Base-by-base conservation (phyloP, 1,140 invertebrate species). In the Doryteuthis pealeii region DNA sequence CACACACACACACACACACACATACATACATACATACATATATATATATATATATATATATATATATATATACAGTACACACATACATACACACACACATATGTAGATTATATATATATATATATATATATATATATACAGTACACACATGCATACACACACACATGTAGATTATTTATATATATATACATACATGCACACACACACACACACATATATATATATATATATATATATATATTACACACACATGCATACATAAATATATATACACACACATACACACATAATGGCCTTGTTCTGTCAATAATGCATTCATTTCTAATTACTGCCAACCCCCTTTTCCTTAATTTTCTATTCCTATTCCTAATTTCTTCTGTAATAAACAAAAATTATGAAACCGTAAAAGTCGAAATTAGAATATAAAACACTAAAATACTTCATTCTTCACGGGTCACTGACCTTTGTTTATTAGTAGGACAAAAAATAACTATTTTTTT, bases 21-120 rank as follows among this genome's bases (percentile, higher is more conserved):
- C 18, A 49, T 49, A 49, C 18, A 49, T 49, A 49, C 18, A 49
- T 49, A 49, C 18, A 49, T 49, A 49, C 18, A 49, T 49, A 49
- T 49, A 49, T 49, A 49, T 49, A 49, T 49, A 49, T 49, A 49
- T 49, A 49, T 49, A 49, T 49, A 49, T n/a, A n/a, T n/a, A n/a
- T n/a, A n/a, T n/a, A n/a, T n/a, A n/a, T n/a, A n/a, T n/a, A n/a
- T n/a, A n/a, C n/a, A n/a, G n/a, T n/a, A n/a, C n/a, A n/a, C n/a
- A n/a, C n/a, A n/a, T n/a, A n/a, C n/a, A n/a, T n/a, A n/a, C n/a
- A n/a, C n/a, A n/a, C n/a, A n/a, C n/a, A n/a, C n/a, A n/a, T n/a
- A n/a, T n/a, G n/a, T n/a, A 10, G 18, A 10, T 10, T 49, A 49
- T 49, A 49, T 49, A 49, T 18, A 49, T 18, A 49, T 18, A 49